A percentile compares a stretch with the other conserved stretches of the same genome.
Conservation (phyloP, 2,797 vertebrate genomes). For the Xenops minutus region DNA sequence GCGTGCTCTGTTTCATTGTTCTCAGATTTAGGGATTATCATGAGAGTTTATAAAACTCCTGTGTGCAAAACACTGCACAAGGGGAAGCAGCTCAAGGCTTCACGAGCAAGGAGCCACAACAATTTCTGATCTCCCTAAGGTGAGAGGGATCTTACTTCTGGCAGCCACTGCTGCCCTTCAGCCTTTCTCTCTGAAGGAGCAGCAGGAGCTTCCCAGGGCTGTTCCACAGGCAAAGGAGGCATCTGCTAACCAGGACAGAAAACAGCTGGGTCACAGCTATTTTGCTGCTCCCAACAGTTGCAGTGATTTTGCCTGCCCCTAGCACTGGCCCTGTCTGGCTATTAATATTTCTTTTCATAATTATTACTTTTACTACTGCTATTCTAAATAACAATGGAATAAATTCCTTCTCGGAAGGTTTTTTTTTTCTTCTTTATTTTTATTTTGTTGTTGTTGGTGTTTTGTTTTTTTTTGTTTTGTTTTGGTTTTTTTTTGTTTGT, state of each 20-base stretch:
- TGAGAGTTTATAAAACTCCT: neutral
- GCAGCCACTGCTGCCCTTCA: neutral
- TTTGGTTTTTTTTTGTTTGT: too few species aligned
- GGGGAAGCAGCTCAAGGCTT: neutral
- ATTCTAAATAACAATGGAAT: neutral
- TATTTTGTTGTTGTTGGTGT: too few species aligned
- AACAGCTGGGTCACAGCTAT: neutral
- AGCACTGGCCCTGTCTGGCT: neutral
- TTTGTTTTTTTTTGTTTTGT: too few species aligned
- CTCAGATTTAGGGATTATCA: neutral
- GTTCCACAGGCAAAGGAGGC: neutral
- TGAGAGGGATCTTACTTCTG: neutral
- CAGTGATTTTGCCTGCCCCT: neutral
- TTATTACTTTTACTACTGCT: neutral
- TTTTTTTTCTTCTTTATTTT: too few species aligned
- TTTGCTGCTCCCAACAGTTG: neutral
- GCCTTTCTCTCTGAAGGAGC: neutral
- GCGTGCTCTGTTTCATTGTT: fast-evolving
- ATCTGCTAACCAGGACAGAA: neutral
- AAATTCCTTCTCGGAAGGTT: slow-evolving; percentile 7
- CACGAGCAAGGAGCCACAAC: fast-evolving
- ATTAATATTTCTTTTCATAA: neutral
- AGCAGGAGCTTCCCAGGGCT: neutral
- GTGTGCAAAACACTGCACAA: neutral
- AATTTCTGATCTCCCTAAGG: neutral